A percentile compares a stretch with the other conserved stretches of the same genome.
Evolutionary conservation across 1,140 invertebrate genomes (phyloP).

Genomic region (Drosophila asahinai): DNA sequence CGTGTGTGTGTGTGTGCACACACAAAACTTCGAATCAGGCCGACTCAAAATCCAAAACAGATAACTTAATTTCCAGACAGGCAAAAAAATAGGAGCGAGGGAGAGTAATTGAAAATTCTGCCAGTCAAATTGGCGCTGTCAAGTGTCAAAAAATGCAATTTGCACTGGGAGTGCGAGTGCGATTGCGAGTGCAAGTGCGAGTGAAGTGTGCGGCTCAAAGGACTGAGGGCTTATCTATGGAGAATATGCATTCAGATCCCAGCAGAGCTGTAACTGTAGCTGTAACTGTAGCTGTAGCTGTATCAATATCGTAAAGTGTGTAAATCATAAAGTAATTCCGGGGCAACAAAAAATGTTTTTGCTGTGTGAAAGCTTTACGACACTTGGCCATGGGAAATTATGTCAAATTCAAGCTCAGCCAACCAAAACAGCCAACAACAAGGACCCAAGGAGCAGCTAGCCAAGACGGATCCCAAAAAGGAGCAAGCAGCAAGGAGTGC

Average conservation of each 20-base stretch:
- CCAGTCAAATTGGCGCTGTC: slow-evolving; percentile 67
- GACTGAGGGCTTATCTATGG: slow-evolving; percentile 32
- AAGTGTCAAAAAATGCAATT: slow-evolving; percentile 65
- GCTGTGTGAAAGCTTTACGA: slow-evolving; percentile 57
- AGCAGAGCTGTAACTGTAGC: neutral
- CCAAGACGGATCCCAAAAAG: neutral
- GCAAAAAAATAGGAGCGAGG: neutral
- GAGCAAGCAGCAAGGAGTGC: slow-evolving; percentile 7
- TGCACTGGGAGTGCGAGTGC: slow-evolving; percentile 8
- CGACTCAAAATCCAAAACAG: slow-evolving; percentile 53
- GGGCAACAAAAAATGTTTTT: slow-evolving; percentile 32
- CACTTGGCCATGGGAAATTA: slow-evolving; percentile 59
- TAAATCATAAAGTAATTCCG: slow-evolving; percentile 64
- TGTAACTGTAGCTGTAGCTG: neutral
- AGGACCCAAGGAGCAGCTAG: slow-evolving; percentile 22
- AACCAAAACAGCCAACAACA: slow-evolving; percentile 54
- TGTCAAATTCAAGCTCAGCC: slow-evolving; percentile 57
- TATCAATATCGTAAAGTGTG: slow-evolving; percentile 57
- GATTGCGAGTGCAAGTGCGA: neutral
- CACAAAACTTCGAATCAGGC: slow-evolving; percentile 39
- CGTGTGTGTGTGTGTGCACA: slow-evolving; percentile 9
- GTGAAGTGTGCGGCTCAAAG: slow-evolving; percentile 35
- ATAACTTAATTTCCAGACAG: slow-evolving; percentile 46
- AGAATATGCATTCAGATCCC: slow-evolving; percentile 1
- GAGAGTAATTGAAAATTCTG: slow-evolving; percentile 67